Evolutionary conservation across 2,113 vertebrate genomes (phyloP).

Genomic region (Sturnus vulgaris): DNA sequence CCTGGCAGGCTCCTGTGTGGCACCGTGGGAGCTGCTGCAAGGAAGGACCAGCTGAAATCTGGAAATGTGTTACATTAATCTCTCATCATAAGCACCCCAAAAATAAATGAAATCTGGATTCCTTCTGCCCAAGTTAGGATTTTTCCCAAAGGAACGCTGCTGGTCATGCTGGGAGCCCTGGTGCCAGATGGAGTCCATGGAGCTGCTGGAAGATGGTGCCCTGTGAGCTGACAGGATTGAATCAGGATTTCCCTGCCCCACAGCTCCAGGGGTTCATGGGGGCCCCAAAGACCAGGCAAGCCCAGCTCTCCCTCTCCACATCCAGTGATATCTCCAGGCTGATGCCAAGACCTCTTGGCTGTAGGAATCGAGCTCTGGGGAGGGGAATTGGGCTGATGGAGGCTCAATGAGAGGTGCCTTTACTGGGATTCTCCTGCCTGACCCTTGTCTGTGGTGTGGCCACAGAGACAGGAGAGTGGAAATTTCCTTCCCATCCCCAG

Average conservation of each 20-base stretch:
- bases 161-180: accelerated
- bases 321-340: accelerated
- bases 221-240: accelerated
- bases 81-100: neutral
- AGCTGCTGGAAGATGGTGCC: accelerated
- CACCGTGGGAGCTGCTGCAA: neutral
- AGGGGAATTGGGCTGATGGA: no score
- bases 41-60: neutral
- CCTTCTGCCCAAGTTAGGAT: neutral
- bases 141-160: neutral
- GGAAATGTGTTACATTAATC: neutral
- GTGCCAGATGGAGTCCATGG: accelerated
- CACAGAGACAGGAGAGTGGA: slow-evolving; percentile 37
- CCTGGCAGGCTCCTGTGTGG: accelerated
- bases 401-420: neutral
- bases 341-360: neutral
- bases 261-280: neutral
- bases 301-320: neutral
- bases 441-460: neutral
- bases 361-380: accelerated
- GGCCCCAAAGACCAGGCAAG: neutral
- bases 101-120: neutral
- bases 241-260: neutral
- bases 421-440: neutral
- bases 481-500: slow-evolving; percentile 60